Evolutionary conservation across 2,113 vertebrate genomes (phyloP).

Genomic region (Alexandromys fortis): DNA sequence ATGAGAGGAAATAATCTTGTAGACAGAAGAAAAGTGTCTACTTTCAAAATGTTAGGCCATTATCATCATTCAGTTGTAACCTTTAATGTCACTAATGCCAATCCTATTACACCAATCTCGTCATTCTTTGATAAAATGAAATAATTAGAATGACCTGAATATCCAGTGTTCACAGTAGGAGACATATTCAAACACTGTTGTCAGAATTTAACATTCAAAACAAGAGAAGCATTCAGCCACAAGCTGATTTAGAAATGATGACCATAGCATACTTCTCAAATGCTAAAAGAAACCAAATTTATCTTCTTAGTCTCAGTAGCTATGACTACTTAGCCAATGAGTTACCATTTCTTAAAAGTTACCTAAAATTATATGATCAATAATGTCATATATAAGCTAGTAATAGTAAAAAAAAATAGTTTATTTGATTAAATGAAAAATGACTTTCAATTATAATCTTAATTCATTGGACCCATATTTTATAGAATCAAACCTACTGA

Average conservation of each 20-base stretch:
- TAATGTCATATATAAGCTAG: conserved; percentile 22
- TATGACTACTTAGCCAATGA: neutral
- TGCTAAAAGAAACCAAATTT: neutral
- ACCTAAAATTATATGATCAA: neutral
- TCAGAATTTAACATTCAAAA: conserved; percentile 57
- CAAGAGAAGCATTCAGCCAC: neutral
- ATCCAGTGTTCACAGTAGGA: conserved; percentile 30
- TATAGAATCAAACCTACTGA: neutral
- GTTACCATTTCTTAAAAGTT: conserved; percentile 29
- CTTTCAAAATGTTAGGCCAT: conserved; percentile 76
- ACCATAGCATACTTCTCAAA: neutral
- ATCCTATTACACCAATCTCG: conserved; percentile 40
- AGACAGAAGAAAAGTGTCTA: conserved; percentile 82
- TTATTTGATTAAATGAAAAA: conserved; percentile 44
- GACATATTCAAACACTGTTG: neutral
- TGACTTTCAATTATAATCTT: neutral
- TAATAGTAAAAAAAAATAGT: neutral
- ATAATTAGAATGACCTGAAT: conserved; percentile 72
- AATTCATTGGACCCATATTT: conserved; percentile 15
- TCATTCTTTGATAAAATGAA: neutral
- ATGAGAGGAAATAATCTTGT: conserved; percentile 76
- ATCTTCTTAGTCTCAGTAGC: neutral
- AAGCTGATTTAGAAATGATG: conserved; percentile 62
- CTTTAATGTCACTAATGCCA: conserved; percentile 75
- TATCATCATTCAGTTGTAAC: conserved; percentile 46